Conservation (phyloP, 2,888 invertebrate genomes). For the Arctia plantaginis region DNA sequence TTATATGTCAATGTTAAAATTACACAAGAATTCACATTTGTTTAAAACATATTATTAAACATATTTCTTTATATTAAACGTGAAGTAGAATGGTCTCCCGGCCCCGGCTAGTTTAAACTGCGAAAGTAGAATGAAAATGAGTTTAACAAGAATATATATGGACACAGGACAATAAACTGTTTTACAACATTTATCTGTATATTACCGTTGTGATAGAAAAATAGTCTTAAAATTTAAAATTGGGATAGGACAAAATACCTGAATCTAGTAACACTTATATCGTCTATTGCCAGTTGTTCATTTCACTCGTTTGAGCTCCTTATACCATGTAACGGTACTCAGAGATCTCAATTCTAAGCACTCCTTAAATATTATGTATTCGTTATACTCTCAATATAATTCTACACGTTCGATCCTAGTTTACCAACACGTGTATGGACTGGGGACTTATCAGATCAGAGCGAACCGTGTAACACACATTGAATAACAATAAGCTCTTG, state of each 20-base stretch:
- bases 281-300: not conserved
- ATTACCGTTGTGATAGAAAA: not conserved
- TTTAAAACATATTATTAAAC: too few relatives aligned
- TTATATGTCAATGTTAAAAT: too few relatives aligned
- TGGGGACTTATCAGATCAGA: slow-evolving; percentile 27
- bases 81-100: not conserved
- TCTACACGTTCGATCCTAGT: slow-evolving; percentile 33
- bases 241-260: not conserved
- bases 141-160: not conserved
- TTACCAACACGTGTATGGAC: slow-evolving; percentile 23
- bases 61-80: too few relatives aligned
- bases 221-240: not conserved
- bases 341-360: not conserved
- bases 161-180: not conserved
- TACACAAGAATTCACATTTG: too few relatives aligned
- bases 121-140: not conserved
- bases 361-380: not conserved
- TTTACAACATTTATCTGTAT: not conserved
- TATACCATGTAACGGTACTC: not conserved
- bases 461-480: slow-evolving; percentile 15
- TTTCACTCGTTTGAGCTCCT: not conserved
- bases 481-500: slow-evolving; percentile 36
- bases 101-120: not conserved
- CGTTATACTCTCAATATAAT: slow-evolving; percentile 15
- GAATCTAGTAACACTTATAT: not conserved